Evolutionary conservation across 1,140 invertebrate genomes (phyloP).

Genomic region (Mercenaria mercenaria): DNA sequence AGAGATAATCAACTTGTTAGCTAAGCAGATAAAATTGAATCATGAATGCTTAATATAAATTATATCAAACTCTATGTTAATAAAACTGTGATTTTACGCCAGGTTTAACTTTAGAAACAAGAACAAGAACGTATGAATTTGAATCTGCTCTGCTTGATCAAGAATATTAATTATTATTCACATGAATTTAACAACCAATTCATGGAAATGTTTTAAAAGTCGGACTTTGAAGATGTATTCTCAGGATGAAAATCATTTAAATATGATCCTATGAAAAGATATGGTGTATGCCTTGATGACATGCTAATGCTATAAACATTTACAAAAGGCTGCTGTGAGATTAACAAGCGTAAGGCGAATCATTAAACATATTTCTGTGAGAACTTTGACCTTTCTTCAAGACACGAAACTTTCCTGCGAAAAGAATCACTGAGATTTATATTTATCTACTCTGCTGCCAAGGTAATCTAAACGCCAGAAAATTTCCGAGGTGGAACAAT

Average conservation of each 20-base stretch:
- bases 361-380: background rate
- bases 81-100: no score
- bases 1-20: no score
- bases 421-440: constrained; percentile 21
- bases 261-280: background rate
- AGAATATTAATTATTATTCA: no score
- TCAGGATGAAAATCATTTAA: background rate
- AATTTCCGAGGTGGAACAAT: background rate
- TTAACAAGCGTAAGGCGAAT: background rate
- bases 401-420: background rate
- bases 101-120: no score
- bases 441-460: constrained; percentile 35
- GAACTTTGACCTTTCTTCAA: constrained; percentile 7
- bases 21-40: no score
- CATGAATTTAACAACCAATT: no score
- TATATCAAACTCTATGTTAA: no score
- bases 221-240: background rate
- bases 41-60: no score
- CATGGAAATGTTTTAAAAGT: no score
- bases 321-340: background rate
- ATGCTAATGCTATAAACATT: background rate
- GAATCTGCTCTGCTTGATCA: no score
- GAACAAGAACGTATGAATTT: no score
- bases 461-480: constrained; percentile 30
- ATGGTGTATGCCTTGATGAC: background rate